Percentiles rank a stretch among this genome's conserved stretches.
These are phyloP conservation scores for Taeniopygia guttata DNA, from an alignment of 2,797 vertebrate species.

Conservation along the genomic window DNA sequence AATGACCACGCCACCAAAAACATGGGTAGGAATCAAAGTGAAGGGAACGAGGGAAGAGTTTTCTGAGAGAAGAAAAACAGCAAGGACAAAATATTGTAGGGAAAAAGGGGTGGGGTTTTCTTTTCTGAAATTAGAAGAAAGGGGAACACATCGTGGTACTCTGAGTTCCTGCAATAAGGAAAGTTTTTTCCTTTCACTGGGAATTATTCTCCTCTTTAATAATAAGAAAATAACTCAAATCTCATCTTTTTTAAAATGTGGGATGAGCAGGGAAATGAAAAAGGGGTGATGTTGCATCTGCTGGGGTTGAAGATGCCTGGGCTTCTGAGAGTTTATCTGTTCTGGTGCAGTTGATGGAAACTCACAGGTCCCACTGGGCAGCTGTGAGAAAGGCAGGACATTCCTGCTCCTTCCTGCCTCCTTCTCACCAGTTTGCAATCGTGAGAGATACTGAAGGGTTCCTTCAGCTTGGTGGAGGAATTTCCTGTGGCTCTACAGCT, in stretches of 20 bases:
- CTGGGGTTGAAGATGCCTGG: background rate
- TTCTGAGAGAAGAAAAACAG: background rate
- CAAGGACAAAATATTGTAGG: background rate
- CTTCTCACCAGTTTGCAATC: background rate
- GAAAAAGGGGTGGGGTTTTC: background rate
- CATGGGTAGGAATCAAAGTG: background rate
- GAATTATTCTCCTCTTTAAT: background rate
- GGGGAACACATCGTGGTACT: background rate
- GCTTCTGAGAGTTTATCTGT: background rate
- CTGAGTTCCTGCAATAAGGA: background rate
- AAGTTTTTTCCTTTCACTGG: background rate
- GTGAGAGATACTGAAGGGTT: background rate
- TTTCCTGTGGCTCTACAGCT: background rate
- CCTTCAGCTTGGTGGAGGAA: background rate
- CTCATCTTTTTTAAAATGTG: background rate
- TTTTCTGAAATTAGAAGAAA: background rate
- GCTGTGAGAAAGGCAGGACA: background rate
- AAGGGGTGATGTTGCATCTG: background rate
- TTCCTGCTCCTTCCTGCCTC: background rate
- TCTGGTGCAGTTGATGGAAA: background rate
- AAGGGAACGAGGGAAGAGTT: background rate
- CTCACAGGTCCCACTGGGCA: background rate
- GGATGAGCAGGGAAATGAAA: rapidly evolving
- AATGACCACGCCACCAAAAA: background rate
- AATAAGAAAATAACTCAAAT: background rate